phyloP scores from a whole-genome alignment of 64 coral and sea anemone genomes.

The Porites australiensis region DNA sequence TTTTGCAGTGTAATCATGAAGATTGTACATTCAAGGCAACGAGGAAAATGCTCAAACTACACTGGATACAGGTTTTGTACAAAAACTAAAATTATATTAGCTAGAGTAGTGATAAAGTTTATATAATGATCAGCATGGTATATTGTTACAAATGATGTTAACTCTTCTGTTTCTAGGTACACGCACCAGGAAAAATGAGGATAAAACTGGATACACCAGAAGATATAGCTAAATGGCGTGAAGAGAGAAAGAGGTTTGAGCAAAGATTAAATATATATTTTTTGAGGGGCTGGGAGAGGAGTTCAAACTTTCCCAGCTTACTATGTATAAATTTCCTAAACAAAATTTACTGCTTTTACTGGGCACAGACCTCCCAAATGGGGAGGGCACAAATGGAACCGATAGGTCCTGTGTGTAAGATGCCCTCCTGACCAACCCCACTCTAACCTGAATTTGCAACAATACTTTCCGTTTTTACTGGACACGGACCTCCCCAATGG shows the following conservation, averaged over 20 bases:
- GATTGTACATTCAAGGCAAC: constrained; percentile 80
- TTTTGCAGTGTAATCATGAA: constrained; percentile 81
- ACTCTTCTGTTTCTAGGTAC: constrained; percentile 25
- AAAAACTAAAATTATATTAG: too few relatives aligned
- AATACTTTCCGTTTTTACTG: too few relatives aligned
- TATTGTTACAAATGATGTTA: not conserved
- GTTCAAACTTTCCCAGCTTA: too few relatives aligned
- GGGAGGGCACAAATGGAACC: too few relatives aligned
- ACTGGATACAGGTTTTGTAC: constrained; percentile 75
- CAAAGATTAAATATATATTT: not conserved
- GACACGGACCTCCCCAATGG: too few relatives aligned
- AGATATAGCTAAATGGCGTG: constrained; percentile 94
- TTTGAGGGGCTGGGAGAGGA: not conserved
- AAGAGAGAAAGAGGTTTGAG: constrained; percentile 88
- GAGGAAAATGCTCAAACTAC: constrained; percentile 83
- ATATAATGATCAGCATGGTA: not conserved
- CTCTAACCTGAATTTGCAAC: too few relatives aligned
- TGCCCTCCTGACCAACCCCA: too few relatives aligned
- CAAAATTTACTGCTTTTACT: too few relatives aligned
- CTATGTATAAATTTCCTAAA: too few relatives aligned
- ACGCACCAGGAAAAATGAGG: constrained; percentile 69
- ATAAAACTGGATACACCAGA: constrained; percentile 90
- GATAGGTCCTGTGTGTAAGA: too few relatives aligned
- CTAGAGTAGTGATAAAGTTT: too few relatives aligned
- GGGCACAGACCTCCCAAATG: too few relatives aligned